Conservation (phyloP, 2,888 invertebrate species). For the Meganola albula region DNA sequence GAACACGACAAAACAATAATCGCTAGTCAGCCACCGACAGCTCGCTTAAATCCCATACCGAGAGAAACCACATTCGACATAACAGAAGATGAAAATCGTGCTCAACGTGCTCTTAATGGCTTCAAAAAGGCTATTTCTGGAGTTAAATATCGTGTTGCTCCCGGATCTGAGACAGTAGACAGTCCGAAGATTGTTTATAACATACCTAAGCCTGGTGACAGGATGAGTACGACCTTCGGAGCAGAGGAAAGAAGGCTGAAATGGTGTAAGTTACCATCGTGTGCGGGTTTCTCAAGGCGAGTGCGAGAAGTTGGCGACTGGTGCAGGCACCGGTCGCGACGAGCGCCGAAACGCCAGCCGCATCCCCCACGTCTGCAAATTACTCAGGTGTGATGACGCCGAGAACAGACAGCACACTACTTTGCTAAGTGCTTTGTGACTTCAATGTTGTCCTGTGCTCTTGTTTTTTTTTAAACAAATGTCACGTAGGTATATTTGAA, state of each 20-base stretch:
- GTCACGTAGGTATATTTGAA: constrained; percentile 11
- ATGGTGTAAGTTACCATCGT: constrained; percentile 55
- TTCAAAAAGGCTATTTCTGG: constrained; percentile 59
- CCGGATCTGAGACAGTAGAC: constrained; percentile 50
- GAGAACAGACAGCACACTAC: constrained; percentile 22
- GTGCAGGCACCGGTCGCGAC: constrained; percentile 49
- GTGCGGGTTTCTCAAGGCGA: constrained; percentile 43
- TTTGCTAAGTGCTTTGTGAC: constrained; percentile 21
- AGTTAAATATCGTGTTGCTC: constrained; percentile 60
- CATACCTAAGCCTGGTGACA: constrained; percentile 61
- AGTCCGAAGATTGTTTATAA: constrained; percentile 70
- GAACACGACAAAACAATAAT: constrained; percentile 30
- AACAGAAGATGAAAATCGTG: constrained; percentile 48
- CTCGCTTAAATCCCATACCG: constrained; percentile 50
- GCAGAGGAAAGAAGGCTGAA: constrained; percentile 53
- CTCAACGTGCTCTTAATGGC: constrained; percentile 50
- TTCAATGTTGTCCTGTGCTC: constrained; percentile 12
- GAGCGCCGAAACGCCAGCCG: constrained; percentile 49
- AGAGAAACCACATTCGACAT: constrained; percentile 49
- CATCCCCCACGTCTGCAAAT: constrained; percentile 61
- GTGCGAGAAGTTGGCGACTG: constrained; percentile 49
- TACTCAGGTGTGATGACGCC: constrained; percentile 66
- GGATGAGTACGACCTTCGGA: constrained; percentile 66
- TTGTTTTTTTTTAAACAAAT: too few species aligned
- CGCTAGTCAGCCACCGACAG: constrained; percentile 37